Evolutionary conservation across 1,140 invertebrate species (phyloP).

Genomic region (Megalonaias nervosa): DNA sequence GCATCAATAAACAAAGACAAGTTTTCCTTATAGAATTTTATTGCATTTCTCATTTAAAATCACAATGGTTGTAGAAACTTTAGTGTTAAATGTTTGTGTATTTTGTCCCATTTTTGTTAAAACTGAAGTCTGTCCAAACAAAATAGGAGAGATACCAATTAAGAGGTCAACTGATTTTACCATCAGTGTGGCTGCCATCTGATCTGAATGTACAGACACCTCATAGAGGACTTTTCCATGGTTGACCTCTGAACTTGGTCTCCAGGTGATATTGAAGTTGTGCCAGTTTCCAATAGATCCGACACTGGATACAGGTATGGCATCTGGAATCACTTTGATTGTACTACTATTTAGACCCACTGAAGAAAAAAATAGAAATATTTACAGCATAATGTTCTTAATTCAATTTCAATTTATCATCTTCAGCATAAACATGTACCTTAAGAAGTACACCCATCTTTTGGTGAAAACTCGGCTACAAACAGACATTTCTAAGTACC

Average conservation of each 20-base stretch:
- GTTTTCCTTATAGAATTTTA: too few relatives aligned
- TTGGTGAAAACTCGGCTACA: too few relatives aligned
- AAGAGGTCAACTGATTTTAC: neutral
- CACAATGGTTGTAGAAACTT: too few relatives aligned
- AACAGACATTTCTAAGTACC: too few relatives aligned
- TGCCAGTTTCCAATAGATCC: slow-evolving; percentile 41
- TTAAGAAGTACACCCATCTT: too few relatives aligned
- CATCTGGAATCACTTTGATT: slow-evolving; percentile 45
- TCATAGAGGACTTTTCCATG: slow-evolving; percentile 90
- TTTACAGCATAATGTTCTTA: neutral
- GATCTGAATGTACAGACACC: slow-evolving; percentile 76
- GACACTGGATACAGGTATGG: slow-evolving; percentile 37
- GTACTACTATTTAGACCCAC: slow-evolving; percentile 31
- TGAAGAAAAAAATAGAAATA: slow-evolving; percentile 22
- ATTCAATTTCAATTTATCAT: neutral
- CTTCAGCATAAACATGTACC: too few relatives aligned
- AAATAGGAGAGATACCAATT: too few relatives aligned
- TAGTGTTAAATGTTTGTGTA: too few relatives aligned
- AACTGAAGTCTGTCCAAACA: too few relatives aligned
- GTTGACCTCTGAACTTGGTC: slow-evolving; percentile 78
- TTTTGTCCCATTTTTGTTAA: too few relatives aligned
- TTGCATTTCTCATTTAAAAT: too few relatives aligned
- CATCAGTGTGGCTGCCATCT: slow-evolving; percentile 13
- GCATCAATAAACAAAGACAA: too few relatives aligned
- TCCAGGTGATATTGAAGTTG: slow-evolving; percentile 58